Evolutionary conservation across 2,888 invertebrate genomes (phyloP).

Genomic region (Yponomeuta sedellus): DNA sequence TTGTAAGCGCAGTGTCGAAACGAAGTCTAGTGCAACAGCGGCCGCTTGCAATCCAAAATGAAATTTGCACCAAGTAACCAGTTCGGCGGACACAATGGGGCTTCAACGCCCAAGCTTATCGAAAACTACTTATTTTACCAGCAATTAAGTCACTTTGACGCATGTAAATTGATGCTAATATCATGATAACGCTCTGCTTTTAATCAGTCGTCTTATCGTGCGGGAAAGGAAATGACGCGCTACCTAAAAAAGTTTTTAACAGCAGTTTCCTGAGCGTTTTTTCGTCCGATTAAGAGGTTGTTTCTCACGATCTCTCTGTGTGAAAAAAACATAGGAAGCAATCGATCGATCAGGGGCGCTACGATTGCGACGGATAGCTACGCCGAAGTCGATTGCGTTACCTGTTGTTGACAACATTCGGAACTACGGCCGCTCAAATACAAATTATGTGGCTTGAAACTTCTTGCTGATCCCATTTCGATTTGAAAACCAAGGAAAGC

Average conservation of each 20-base stretch:
- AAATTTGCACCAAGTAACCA: slow-evolving; percentile 7
- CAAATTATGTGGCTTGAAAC: no score
- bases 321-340: slow-evolving; percentile 49
- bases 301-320: slow-evolving; percentile 55
- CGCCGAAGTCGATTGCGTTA: slow-evolving; percentile 49
- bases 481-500: no score
- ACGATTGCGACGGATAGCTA: slow-evolving; percentile 29
- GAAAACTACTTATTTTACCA: slow-evolving; percentile 35
- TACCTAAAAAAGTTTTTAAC: slow-evolving; percentile 52
- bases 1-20: slow-evolving; percentile 4
- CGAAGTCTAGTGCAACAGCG: slow-evolving; percentile 7
- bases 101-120: slow-evolving; percentile 25
- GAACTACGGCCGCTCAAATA: slow-evolving; percentile 25
- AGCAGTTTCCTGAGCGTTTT: slow-evolving; percentile 60
- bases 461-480: no score
- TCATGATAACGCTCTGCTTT: slow-evolving; percentile 45
- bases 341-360: slow-evolving; percentile 34
- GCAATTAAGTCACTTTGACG: slow-evolving; percentile 28
- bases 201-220: slow-evolving; percentile 40
- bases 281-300: slow-evolving; percentile 34
- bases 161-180: slow-evolving; percentile 50
- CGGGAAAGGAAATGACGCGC: slow-evolving; percentile 62
- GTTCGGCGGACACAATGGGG: slow-evolving; percentile 1
- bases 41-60: slow-evolving; percentile 8
- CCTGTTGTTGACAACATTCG: slow-evolving; percentile 45